Percentiles rank a stretch among this genome's conserved stretches.
These are phyloP conservation scores for Tiliqua scincoides DNA, from an alignment of 2,113 vertebrate genomes.

Conservation along the genomic window DNA sequence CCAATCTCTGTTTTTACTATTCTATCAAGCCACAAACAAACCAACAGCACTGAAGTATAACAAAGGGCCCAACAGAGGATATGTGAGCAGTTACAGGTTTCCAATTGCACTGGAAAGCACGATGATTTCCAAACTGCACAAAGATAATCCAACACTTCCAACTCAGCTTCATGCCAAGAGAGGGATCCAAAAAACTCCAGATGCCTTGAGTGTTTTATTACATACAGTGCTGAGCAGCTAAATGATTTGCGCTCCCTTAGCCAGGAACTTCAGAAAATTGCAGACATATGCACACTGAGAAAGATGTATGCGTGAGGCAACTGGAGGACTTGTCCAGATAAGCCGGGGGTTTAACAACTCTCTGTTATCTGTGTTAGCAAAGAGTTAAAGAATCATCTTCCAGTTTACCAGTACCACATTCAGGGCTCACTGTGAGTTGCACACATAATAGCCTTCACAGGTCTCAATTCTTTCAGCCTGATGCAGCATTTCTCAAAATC, in stretches of 20 bases:
- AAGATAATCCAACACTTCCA: constrained; percentile 68
- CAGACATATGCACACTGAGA: constrained; percentile 66
- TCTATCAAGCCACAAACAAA: constrained; percentile 64
- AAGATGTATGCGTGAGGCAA: constrained; percentile 42
- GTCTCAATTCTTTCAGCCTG: too few species aligned
- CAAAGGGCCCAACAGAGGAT: constrained; percentile 67
- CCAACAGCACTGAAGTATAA: constrained; percentile 60
- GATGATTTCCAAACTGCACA: constrained; percentile 61
- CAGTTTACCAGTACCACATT: constrained; percentile 7
- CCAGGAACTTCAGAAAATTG: constrained; percentile 67
- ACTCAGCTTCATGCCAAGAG: constrained; percentile 66
- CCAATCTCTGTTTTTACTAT: constrained; percentile 33
- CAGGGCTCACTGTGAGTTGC: background rate
- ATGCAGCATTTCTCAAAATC: too few species aligned
- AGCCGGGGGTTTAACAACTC: background rate
- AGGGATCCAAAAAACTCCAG: constrained; percentile 72
- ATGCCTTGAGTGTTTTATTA: constrained; percentile 75
- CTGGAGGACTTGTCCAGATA: constrained; percentile 30
- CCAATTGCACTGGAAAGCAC: constrained; percentile 68
- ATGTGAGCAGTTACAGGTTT: constrained; percentile 67
- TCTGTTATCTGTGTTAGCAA: constrained; percentile 15
- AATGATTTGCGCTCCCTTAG: constrained; percentile 55
- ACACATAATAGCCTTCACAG: background rate
- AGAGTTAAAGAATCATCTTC: constrained; percentile 17
- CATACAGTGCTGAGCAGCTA: constrained; percentile 57